Base-by-base conservation (phyloP, 2,888 invertebrate genomes). In the Ischnura elegans region DNA sequence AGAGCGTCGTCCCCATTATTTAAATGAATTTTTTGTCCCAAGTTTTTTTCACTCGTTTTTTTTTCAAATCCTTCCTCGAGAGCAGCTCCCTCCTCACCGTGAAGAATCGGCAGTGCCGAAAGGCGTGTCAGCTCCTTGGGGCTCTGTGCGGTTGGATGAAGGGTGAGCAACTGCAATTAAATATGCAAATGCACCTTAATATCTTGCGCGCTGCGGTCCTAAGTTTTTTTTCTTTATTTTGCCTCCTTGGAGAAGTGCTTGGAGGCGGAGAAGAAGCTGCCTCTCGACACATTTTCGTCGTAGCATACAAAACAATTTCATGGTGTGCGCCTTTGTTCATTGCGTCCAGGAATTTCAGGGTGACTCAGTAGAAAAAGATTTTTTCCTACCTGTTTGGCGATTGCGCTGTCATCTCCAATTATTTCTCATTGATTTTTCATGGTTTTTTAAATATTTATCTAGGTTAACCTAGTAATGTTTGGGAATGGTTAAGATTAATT, bases 1-100 rank as follows among this genome's bases (percentile, higher is more conserved):
- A 76, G 76, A 76, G 13, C 76, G 29, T 76, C 36, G 29, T 76
- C 76, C 76, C 76, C 36, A 76, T 76, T 76, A 76, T 76, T 76
- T 76, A 76, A 76, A 76, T 76, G 29, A 16, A 36, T 76, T 76
- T 76, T 76, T 76, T 76, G 76, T 36, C 36, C 61, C n/a, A 1
- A 4, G 36, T 13, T 61, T 5, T 61, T 61, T 61, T 25, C n/a
- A n/a, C n/a, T n/a, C n/a, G n/a, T n/a, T 25, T 25, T 61, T 55
- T 55, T 55, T 21, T 47, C 13, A 19, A 5, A 51, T 51, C 19
- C 51, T 10, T 10, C 51, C 16, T n/a, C 61, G 76, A 76, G 76
- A n/a, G n/a, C n/a, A n/a, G n/a, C 76, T 29, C 76, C 36, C 5
- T 36, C 10, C 76, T 36, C 36, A 36, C 66, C 66, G 76, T 76